Conservation (phyloP, 2,888 invertebrate species). For the Chaitophorus viminalis region DNA sequence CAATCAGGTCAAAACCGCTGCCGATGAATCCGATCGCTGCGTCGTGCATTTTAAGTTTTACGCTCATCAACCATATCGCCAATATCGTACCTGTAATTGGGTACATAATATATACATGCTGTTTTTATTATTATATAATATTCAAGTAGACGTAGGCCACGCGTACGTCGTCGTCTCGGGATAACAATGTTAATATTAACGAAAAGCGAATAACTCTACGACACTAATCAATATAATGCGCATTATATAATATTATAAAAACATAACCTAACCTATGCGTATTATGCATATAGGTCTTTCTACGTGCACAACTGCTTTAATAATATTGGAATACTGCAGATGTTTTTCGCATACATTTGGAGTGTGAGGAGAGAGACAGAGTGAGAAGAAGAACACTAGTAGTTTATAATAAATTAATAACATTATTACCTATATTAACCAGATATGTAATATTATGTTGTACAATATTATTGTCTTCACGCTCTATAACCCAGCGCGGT, state of each 20-base stretch:
- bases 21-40: constrained; percentile 62
- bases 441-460: not conserved
- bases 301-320: not conserved
- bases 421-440: not conserved
- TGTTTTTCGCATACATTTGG: not conserved
- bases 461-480: not conserved
- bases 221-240: too few relatives aligned
- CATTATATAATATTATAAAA: too few relatives aligned
- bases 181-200: too few relatives aligned
- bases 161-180: too few relatives aligned
- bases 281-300: too few relatives aligned
- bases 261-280: too few relatives aligned
- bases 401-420: not conserved
- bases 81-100: constrained; percentile 57
- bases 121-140: not conserved
- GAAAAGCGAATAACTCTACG: too few relatives aligned
- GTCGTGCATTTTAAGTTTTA: constrained; percentile 61
- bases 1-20: constrained; percentile 58
- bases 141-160: too few relatives aligned
- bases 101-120: not conserved
- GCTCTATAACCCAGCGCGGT: not conserved
- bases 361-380: not conserved
- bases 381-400: not conserved
- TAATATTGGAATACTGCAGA: too few relatives aligned
- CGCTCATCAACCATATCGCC: constrained; percentile 62